Evolutionary conservation across 2,113 vertebrate species (phyloP).

Genomic region (Electrona antarctica): DNA sequence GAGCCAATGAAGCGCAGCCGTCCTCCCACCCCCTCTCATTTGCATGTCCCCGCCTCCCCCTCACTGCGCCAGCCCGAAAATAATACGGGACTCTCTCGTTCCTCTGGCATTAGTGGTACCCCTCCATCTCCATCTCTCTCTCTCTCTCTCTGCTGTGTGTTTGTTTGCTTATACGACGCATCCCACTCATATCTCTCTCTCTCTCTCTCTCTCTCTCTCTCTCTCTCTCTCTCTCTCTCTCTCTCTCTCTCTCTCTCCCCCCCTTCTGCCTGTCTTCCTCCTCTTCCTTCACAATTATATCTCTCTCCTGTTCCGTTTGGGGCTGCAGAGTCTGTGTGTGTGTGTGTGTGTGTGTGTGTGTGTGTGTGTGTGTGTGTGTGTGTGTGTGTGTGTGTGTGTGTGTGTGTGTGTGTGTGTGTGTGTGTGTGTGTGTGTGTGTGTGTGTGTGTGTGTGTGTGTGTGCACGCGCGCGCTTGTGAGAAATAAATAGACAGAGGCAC

Average conservation of each 20-base stretch:
- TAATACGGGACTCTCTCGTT: not conserved
- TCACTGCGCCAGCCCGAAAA: slow-evolving; percentile 8
- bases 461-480: not conserved
- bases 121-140: slow-evolving; percentile 65
- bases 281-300: not conserved
- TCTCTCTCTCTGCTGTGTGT: not conserved
- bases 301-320: not conserved
- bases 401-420: no score
- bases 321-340: slow-evolving; percentile 8
- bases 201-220: slow-evolving; percentile 55
- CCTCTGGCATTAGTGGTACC: slow-evolving; percentile 18
- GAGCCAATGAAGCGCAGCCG: slow-evolving; percentile 75
- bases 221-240: slow-evolving; percentile 73
- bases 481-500: no score
- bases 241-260: slow-evolving; percentile 20
- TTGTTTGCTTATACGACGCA: no score
- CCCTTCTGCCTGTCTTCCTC: not conserved
- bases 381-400: not conserved
- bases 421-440: no score
- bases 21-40: slow-evolving; percentile 77
- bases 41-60: slow-evolving; percentile 70
- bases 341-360: not conserved
- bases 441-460: no score
- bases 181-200: not conserved
- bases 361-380: not conserved